phyloP scores from a whole-genome alignment of 2,888 invertebrate species.

The Galerucella pusilla region DNA sequence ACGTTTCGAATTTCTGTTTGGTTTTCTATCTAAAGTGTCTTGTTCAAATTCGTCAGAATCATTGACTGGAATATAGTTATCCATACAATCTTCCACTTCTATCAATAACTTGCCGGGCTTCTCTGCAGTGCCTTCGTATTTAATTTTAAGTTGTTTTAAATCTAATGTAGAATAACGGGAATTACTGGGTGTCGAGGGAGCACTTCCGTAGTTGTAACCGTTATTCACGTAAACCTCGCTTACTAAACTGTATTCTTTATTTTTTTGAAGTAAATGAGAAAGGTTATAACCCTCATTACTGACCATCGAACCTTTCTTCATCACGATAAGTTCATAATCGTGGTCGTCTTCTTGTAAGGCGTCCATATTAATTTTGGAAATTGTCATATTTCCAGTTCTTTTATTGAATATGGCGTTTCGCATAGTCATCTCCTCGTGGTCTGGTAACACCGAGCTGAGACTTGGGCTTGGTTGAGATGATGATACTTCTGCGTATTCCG shows the following conservation, averaged over 20 bases:
- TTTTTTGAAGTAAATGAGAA: slow-evolving; percentile 66
- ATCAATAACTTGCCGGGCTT: slow-evolving; percentile 86
- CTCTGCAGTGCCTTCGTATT: slow-evolving; percentile 69
- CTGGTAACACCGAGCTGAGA: slow-evolving; percentile 77
- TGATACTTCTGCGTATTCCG: slow-evolving; percentile 73
- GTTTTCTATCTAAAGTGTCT: slow-evolving; percentile 85
- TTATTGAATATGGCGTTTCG: slow-evolving; percentile 79
- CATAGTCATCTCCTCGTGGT: slow-evolving; percentile 85
- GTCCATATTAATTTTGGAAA: slow-evolving; percentile 61
- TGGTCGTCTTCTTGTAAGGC: slow-evolving; percentile 58
- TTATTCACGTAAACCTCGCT: slow-evolving; percentile 85
- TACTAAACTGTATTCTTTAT: slow-evolving; percentile 75
- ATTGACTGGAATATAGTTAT: slow-evolving; percentile 79
- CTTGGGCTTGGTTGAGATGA: slow-evolving; percentile 80
- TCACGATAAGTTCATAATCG: slow-evolving; percentile 66
- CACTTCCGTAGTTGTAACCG: slow-evolving; percentile 74
- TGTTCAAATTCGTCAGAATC: slow-evolving; percentile 89
- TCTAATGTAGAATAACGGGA: slow-evolving; percentile 70
- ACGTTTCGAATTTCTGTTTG: slow-evolving; percentile 63
- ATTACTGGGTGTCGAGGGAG: slow-evolving; percentile 70
- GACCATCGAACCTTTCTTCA: slow-evolving; percentile 54
- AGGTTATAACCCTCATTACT: slow-evolving; percentile 65
- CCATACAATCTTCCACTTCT: slow-evolving; percentile 84
- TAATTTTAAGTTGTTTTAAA: slow-evolving; percentile 60
- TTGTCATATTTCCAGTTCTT: slow-evolving; percentile 70